Evolutionary conservation across 2,888 invertebrate genomes (phyloP).

Genomic region (Lasioglossum figueresi): DNA sequence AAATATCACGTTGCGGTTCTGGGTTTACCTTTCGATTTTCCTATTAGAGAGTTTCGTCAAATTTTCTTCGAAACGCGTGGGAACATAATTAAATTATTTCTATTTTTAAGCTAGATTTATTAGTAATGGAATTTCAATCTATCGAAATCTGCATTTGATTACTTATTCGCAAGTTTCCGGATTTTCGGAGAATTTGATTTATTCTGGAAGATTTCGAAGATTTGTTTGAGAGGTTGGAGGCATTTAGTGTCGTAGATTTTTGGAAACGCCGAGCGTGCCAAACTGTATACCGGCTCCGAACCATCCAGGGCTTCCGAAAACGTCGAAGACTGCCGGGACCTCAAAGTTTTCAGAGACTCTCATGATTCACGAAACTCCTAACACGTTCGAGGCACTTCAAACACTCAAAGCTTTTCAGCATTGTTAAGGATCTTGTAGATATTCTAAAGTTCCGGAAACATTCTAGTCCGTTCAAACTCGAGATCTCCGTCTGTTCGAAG

Average conservation of each 20-base stretch:
- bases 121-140: too few species aligned
- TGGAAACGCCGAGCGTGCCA: not conserved
- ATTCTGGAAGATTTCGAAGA: not conserved
- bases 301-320: not conserved
- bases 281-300: not conserved
- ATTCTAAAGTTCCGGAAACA: conserved; percentile 1
- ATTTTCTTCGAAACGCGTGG: not conserved
- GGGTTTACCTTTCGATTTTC: not conserved
- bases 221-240: not conserved
- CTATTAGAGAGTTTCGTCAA: not conserved
- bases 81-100: not conserved
- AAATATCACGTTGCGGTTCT: not conserved
- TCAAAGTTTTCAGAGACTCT: not conserved
- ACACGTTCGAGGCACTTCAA: not conserved
- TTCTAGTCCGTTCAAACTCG: not conserved
- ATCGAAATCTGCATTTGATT: too few species aligned
- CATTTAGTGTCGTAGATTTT: not conserved
- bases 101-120: not conserved
- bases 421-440: not conserved
- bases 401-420: not conserved
- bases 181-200: not conserved
- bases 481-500: not conserved
- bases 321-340: not conserved
- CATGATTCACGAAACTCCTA: not conserved
- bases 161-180: too few species aligned